A percentile compares a stretch with the other conserved stretches of the same genome.
Evolutionary conservation across 2,888 invertebrate genomes (phyloP).

Genomic region (Drosophila diplacantha): DNA sequence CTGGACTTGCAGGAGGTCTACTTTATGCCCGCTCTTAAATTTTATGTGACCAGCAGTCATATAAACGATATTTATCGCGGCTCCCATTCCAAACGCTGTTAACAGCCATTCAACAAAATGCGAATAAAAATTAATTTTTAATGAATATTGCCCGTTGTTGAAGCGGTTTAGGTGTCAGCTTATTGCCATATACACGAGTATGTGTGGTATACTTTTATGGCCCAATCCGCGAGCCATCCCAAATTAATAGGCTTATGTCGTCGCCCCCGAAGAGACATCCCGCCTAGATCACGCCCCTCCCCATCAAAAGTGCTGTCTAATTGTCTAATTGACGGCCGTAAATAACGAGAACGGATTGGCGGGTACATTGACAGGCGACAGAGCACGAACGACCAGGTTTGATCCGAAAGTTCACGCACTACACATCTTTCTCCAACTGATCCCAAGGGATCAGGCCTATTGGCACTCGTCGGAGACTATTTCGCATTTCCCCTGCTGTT

Average conservation of each 20-base stretch:
- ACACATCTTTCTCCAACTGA: conserved; percentile 43
- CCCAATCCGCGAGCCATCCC: conserved; percentile 29
- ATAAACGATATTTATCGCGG: conserved; percentile 35
- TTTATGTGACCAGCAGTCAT: conserved; percentile 33
- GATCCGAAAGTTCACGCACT: conserved; percentile 36
- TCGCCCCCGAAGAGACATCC: conserved; percentile 31
- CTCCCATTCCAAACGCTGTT: conserved; percentile 13
- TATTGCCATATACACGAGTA: conserved; percentile 23
- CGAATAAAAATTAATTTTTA: conserved; percentile 37
- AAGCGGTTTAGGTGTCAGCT: conserved; percentile 34
- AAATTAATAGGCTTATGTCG: conserved; percentile 53
- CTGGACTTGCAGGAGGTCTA: conserved; percentile 27
- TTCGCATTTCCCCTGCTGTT: conserved; percentile 33
- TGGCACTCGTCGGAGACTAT: conserved; percentile 16
- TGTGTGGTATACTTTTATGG: conserved; percentile 15
- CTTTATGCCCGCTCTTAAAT: conserved; percentile 28
- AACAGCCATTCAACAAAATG: conserved; percentile 25
- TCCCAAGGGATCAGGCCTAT: conserved; percentile 29
- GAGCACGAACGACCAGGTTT: conserved; percentile 27
- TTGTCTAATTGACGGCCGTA: conserved; percentile 57
- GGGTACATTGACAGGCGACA: conserved; percentile 50
- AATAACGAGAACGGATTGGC: conserved; percentile 44
- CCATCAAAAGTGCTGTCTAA: conserved; percentile 38
- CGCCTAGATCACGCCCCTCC: conserved; percentile 42
- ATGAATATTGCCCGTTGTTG: conserved; percentile 28